Base-by-base conservation (phyloP, 1,140 invertebrate genomes). In the Papilio polytes region DNA sequence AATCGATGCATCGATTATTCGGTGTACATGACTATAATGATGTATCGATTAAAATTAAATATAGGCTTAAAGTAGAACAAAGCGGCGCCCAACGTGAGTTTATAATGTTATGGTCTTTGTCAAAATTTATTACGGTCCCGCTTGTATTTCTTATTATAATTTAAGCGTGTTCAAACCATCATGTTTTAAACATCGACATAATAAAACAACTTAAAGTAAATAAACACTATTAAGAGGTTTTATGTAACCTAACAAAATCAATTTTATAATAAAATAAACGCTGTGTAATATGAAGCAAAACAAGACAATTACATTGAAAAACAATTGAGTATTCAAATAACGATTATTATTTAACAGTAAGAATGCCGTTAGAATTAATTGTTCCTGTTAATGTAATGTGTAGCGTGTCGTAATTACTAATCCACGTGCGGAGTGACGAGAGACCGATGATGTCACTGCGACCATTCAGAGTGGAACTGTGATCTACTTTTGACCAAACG, bases 21-120 rank as follows among this genome's bases (percentile, higher is more conserved):
- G 74, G 31, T 22, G 36, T 78, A 48, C 53, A 66, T 78, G 20
- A 74, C 31, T 59, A 41, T 20, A 80, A 20, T 44, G 76, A 66
- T 80, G 80, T 83, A 79, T 74, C 20, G 22, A 36, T 56, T 80
- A 76, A 80, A 80, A 72, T 56, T 74, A 56, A 26, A 76, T 31
- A 31, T 31, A 31, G 13, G 13, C 22, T 13, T 15, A 31, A 70
- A 31, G 63, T 63, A 56, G n/a, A 70, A 70, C 63, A 31, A 15
- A 20, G n/a, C 56, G n/a, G n/a, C 20, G 8, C 20, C 3, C 1
- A 59, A 59, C 26, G 59, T 63, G 20, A 2, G 59, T 63, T 26
- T 26, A 26, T 26, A 26, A 63, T 7, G 15, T 63, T 63, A 63
- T 2, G 59, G 59, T 26, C 22, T 26, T 26, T 10, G 20, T 10